A percentile compares a stretch with the other conserved stretches of the same genome.
Evolutionary conservation across 2,888 invertebrate species (phyloP).

Genomic region (Perithous albicinctus): DNA sequence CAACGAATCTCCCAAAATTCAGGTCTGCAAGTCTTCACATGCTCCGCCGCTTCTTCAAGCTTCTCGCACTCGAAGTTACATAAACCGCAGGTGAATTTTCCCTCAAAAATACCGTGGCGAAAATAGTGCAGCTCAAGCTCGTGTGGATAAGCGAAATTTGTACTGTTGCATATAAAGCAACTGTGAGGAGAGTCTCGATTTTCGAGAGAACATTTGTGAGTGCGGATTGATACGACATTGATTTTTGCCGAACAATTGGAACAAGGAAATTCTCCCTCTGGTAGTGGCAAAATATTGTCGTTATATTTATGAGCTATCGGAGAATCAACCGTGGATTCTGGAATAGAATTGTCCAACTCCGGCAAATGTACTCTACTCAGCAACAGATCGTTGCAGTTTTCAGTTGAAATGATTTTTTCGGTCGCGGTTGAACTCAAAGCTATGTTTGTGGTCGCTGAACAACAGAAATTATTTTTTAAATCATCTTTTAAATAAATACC

Average conservation of each 20-base stretch:
- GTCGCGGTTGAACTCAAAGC: not conserved
- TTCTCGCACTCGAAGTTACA: constrained; percentile 26
- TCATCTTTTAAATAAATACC: constrained; percentile 65
- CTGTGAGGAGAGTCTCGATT: not conserved
- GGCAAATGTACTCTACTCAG: not conserved
- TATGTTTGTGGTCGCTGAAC: not conserved
- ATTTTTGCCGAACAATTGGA: constrained; percentile 19
- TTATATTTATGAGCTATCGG: not conserved
- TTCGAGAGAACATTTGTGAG: not conserved
- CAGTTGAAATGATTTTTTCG: not conserved
- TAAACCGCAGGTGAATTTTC: constrained; percentile 38
- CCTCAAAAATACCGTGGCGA: constrained; percentile 23
- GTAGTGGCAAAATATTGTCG: not conserved
- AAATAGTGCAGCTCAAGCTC: constrained; percentile 52
- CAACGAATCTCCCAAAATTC: constrained; percentile 35
- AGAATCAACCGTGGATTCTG: not conserved
- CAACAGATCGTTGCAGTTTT: not conserved
- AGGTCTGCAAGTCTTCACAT: constrained; percentile 37
- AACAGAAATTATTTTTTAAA: constrained; percentile 20
- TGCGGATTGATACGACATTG: not conserved
- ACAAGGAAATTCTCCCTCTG: constrained; percentile 10
- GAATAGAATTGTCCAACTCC: not conserved
- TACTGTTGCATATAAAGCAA: constrained; percentile 35
- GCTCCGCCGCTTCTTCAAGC: constrained; percentile 28
- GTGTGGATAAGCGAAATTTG: constrained; percentile 37